These are phyloP conservation scores for Glyptemys insculpta DNA, from an alignment of 2,797 vertebrate species.

Conservation along the genomic window DNA sequence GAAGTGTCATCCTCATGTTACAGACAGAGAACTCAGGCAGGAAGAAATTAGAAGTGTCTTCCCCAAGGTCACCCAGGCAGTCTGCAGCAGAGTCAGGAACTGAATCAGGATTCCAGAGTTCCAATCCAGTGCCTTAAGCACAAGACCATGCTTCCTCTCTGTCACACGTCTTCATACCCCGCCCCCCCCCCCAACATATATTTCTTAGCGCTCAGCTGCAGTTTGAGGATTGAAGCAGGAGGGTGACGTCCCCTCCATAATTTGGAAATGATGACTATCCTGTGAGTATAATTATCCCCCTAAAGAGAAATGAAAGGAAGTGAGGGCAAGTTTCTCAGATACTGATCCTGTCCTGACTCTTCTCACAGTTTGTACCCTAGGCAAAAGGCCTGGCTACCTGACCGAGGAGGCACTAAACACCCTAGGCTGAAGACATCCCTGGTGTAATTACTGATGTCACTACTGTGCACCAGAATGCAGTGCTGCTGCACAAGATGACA, in stretches of 20 bases:
- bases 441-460: neutral
- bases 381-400: neutral
- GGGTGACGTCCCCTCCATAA: neutral
- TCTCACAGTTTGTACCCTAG: neutral
- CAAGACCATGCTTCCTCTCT: neutral
- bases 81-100: neutral
- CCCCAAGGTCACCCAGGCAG: neutral
- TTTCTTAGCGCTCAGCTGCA: neutral
- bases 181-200: neutral
- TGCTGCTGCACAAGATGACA: neutral
- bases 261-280: neutral
- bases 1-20: neutral
- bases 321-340: neutral
- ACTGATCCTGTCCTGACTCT: neutral
- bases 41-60: neutral
- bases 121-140: neutral
- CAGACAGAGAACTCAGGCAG: neutral
- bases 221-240: neutral
- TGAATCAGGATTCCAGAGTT: neutral
- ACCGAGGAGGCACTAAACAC: neutral
- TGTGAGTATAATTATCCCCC: neutral
- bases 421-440: neutral
- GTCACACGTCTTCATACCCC: neutral
- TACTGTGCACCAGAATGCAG: neutral
- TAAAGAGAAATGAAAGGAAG: neutral